Evolutionary conservation across 2,797 vertebrate genomes (phyloP).

Genomic region (Cyclopterus lumpus): DNA sequence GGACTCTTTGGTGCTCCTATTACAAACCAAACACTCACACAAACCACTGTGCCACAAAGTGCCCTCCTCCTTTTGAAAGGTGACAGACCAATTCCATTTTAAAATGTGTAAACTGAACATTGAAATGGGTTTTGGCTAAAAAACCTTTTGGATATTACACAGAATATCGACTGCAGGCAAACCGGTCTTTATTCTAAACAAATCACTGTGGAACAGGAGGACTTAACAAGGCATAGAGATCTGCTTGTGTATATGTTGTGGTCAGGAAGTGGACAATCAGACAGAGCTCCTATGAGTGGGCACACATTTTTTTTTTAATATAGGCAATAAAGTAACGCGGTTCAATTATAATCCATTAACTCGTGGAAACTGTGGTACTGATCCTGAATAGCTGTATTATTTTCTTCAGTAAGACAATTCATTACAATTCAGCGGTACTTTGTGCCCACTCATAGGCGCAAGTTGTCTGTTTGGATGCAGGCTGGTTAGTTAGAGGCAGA

Average conservation of each 20-base stretch:
- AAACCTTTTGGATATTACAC: slow-evolving; percentile 1
- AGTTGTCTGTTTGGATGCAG: slow-evolving; percentile 65
- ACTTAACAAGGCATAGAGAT: slow-evolving; percentile 41
- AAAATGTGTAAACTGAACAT: slow-evolving; percentile 9
- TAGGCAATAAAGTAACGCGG: background rate
- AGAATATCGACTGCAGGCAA: background rate
- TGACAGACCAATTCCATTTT: slow-evolving; percentile 41
- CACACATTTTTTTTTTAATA: slow-evolving; percentile 5
- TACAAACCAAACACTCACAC: slow-evolving; percentile 53
- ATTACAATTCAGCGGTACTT: slow-evolving; percentile 17
- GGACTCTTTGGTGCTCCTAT: slow-evolving; percentile 8
- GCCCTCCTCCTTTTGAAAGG: slow-evolving; percentile 27
- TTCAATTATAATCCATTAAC: background rate
- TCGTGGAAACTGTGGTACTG: background rate
- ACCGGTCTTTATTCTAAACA: background rate
- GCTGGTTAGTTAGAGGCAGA: slow-evolving; percentile 66
- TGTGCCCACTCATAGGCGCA: slow-evolving; percentile 74
- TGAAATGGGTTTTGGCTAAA: slow-evolving; percentile 37
- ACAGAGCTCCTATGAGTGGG: slow-evolving; percentile 75
- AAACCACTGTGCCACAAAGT: slow-evolving; percentile 31
- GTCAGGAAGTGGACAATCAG: slow-evolving; percentile 56
- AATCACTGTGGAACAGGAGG: slow-evolving; percentile 32
- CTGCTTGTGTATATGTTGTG: slow-evolving; percentile 52
- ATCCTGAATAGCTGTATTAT: slow-evolving; percentile 3
- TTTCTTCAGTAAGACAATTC: slow-evolving; percentile 6